Conservation (phyloP, 2,888 invertebrate species). For the Drosophila longiperda region DNA sequence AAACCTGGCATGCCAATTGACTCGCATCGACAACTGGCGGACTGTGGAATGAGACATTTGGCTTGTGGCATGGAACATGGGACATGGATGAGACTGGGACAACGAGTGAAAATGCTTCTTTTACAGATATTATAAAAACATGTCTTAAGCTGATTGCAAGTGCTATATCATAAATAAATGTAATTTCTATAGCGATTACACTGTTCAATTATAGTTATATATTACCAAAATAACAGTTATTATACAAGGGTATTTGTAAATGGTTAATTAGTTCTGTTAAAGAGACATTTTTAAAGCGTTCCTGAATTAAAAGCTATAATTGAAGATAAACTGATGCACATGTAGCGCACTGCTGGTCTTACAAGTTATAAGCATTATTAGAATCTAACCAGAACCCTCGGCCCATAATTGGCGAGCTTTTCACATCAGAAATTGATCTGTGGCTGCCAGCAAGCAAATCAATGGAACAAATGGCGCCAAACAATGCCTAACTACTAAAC, state of each 20-base stretch:
- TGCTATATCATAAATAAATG: background rate
- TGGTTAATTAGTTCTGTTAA: no score
- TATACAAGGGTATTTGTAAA: no score
- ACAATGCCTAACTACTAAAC: conserved; percentile 31
- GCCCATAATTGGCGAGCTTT: conserved; percentile 4
- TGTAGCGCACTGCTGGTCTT: background rate
- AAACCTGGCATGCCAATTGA: conserved; percentile 21
- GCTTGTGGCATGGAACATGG: background rate
- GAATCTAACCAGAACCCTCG: background rate
- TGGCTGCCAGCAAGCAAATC: conserved; percentile 17
- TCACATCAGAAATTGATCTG: conserved; percentile 16
- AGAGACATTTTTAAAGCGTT: no score
- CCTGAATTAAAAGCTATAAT: no score
- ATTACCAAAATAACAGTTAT: no score
- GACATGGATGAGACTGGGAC: background rate
- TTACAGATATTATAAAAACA: conserved; percentile 14
- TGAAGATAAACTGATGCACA: no score
- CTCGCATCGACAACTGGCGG: background rate
- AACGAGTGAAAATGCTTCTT: conserved; percentile 9
- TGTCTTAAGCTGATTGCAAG: background rate
- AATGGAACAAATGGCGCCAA: conserved; percentile 32
- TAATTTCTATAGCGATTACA: no score
- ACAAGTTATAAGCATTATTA: background rate
- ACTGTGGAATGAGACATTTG: background rate
- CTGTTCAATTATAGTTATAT: no score